These are phyloP conservation scores for Neostethus bicornis DNA, from an alignment of 2,797 vertebrate genomes.

Conservation along the genomic window DNA sequence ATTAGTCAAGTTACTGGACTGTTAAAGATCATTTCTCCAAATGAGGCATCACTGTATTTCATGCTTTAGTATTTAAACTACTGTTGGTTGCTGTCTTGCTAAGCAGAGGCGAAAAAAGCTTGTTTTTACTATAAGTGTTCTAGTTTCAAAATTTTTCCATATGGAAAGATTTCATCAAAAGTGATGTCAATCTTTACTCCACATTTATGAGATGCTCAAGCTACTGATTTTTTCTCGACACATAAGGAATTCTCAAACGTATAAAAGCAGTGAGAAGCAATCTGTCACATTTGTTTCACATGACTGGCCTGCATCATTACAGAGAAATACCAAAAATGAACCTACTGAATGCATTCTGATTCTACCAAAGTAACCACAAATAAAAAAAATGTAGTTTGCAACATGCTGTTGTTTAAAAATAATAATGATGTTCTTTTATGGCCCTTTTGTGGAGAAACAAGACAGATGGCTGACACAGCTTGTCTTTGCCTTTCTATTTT, in stretches of 20 bases:
- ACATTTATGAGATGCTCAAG: background rate
- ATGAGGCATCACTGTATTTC: background rate
- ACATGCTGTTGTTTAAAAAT: conserved; percentile 37
- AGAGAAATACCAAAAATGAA: conserved; percentile 30
- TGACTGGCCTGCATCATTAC: conserved; percentile 39
- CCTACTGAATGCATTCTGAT: conserved; percentile 19
- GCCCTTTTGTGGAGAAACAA: conserved; percentile 38
- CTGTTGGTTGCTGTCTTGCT: background rate
- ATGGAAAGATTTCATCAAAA: background rate
- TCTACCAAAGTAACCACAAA: conserved; percentile 36
- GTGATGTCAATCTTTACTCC: conserved; percentile 9
- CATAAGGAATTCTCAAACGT: conserved; percentile 30
- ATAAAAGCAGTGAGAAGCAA: conserved; percentile 37
- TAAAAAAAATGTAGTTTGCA: conserved; percentile 25
- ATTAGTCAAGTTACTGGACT: conserved; percentile 1
- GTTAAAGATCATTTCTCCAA: background rate
- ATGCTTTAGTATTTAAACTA: background rate
- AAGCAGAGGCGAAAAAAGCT: conserved; percentile 1
- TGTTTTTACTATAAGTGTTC: conserved; percentile 1
- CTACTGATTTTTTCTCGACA: conserved; percentile 26
- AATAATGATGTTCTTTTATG: conserved; percentile 61
- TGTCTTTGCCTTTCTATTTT: too few species aligned
- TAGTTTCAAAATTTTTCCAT: conserved; percentile 7
- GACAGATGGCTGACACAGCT: too few species aligned
- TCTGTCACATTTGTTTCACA: conserved; percentile 55